These are phyloP conservation scores for Archilochus colubris DNA, from an alignment of 2,113 vertebrate genomes.

Conservation along the genomic window DNA sequence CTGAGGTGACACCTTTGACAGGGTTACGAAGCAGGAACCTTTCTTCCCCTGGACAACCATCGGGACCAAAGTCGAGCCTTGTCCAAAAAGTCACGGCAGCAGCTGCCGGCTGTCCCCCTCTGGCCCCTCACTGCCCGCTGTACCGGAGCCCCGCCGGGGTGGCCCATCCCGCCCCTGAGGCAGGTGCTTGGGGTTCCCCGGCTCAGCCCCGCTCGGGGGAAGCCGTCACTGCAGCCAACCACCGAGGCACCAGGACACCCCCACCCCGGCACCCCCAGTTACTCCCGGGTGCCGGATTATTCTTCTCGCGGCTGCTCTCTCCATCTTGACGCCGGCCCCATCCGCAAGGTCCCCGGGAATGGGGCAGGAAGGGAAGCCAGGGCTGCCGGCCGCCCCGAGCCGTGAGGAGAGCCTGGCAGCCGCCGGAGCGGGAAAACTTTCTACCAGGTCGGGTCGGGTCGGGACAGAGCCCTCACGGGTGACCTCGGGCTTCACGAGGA, in stretches of 20 bases:
- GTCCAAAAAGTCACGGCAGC: not conserved
- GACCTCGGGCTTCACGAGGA: not conserved
- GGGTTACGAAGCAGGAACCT: not conserved
- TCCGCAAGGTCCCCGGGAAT: not conserved
- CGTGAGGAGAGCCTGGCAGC: not conserved
- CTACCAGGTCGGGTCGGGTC: not conserved
- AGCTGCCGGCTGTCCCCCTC: not conserved
- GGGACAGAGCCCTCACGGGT: not conserved
- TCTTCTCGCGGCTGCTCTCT: not conserved
- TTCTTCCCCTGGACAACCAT: not conserved
- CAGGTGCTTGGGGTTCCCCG: not conserved
- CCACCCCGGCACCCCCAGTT: no score
- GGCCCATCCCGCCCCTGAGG: not conserved
- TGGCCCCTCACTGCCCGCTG: no score
- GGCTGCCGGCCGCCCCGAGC: not conserved
- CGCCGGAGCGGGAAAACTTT: slow-evolving; percentile 13
- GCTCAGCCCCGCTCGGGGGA: not conserved
- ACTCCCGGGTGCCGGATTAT: not conserved
- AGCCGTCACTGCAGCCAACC: no score
- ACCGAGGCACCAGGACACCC: not conserved
- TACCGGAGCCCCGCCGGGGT: no score
- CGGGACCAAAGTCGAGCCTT: not conserved
- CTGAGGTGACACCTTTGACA: not conserved
- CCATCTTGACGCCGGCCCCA: not conserved
- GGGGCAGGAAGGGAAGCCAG: not conserved